A percentile compares a stretch with the other conserved stretches of the same genome.
Evolutionary conservation across 2,113 vertebrate genomes (phyloP).

Genomic region (Casuarius casuarius): DNA sequence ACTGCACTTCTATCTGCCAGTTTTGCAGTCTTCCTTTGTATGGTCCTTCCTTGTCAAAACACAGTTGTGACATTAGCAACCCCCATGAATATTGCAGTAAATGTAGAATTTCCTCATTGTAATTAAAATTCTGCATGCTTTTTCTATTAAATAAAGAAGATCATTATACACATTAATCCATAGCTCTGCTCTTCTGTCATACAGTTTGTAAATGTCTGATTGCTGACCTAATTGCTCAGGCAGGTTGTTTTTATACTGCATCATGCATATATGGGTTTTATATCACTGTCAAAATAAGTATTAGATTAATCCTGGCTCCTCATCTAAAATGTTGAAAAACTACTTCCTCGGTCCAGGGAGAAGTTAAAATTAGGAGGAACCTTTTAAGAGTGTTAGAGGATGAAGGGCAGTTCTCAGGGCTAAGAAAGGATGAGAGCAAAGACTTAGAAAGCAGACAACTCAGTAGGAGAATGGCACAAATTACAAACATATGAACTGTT

Average conservation of each 20-base stretch:
- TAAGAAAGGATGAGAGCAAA: not conserved
- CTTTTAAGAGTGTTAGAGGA: not conserved
- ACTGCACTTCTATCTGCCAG: not conserved
- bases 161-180: not conserved
- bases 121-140: constrained; percentile 32
- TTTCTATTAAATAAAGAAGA: constrained; percentile 7
- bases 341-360: not conserved
- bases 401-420: not conserved
- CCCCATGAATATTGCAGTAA: not conserved
- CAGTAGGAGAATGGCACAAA: not conserved
- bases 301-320: not conserved
- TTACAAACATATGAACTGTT: not conserved
- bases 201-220: not conserved
- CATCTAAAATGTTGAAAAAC: not conserved
- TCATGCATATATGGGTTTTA: not conserved
- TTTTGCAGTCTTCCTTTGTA: not conserved
- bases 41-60: not conserved
- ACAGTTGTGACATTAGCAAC: not conserved
- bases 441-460: not conserved
- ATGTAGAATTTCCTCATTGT: not conserved
- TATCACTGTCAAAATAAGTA: not conserved
- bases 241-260: constrained; percentile 1
- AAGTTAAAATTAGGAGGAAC: not conserved
- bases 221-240: constrained; percentile 18
- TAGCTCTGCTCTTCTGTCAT: not conserved